Evolutionary conservation across 2,113 vertebrate genomes (phyloP).

Genomic region (Glaucomys volans): DNA sequence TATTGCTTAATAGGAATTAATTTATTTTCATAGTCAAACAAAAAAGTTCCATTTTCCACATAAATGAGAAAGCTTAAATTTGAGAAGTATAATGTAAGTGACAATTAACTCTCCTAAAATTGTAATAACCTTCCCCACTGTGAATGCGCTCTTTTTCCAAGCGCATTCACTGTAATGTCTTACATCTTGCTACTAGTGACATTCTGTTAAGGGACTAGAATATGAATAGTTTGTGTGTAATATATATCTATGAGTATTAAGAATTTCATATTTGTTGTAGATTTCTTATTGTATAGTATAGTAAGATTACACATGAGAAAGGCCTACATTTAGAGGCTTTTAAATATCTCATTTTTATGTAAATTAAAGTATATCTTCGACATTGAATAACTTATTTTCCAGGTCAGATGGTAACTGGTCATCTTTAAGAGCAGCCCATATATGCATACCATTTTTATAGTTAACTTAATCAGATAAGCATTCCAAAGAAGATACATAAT

Average conservation of each 20-base stretch:
- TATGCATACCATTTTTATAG: background rate
- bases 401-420: background rate
- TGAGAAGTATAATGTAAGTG: background rate
- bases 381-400: background rate
- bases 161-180: background rate
- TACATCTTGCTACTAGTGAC: background rate
- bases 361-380: background rate
- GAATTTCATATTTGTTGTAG: background rate
- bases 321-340: background rate
- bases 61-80: background rate
- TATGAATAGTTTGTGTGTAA: conserved; percentile 1
- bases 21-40: background rate
- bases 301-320: background rate
- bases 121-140: background rate
- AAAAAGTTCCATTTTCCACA: background rate
- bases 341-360: background rate
- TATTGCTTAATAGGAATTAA: background rate
- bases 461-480: background rate
- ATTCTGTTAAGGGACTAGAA: background rate
- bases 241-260: background rate
- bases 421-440: background rate
- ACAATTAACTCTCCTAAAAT: background rate
- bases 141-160: background rate
- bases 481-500: conserved; percentile 9
- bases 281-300: background rate